phyloP scores from a whole-genome alignment of 2,888 invertebrate genomes.

The Drosophila ochracea region DNA sequence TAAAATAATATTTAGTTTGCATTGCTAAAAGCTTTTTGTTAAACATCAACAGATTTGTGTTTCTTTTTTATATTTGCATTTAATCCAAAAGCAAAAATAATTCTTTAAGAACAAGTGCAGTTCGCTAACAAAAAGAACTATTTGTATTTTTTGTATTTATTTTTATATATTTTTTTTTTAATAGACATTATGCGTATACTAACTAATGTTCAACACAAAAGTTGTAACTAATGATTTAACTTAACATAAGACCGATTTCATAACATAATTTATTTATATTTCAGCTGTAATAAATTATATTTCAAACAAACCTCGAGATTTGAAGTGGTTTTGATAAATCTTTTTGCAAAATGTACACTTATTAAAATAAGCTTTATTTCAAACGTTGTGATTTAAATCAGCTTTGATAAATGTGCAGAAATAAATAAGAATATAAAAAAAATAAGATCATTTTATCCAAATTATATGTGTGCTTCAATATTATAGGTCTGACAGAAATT shows the following conservation, averaged over 20 bases:
- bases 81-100: background rate
- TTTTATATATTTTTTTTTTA: background rate
- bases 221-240: background rate
- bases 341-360: background rate
- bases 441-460: background rate
- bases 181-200: too few species aligned
- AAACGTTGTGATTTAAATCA: background rate
- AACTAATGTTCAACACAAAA: background rate
- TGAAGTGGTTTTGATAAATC: background rate
- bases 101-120: background rate
- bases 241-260: background rate
- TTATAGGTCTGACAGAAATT: background rate
- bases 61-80: background rate
- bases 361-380: background rate
- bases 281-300: background rate
- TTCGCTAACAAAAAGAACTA: background rate
- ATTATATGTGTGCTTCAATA: background rate
- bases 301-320: background rate
- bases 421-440: background rate
- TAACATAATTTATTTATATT: background rate
- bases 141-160: background rate
- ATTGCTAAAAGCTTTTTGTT: background rate
- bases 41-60: background rate
- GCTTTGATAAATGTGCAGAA: background rate
- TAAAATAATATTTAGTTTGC: background rate